Conservation (phyloP, 2,888 invertebrate species). For the Cephus nigrinus region DNA sequence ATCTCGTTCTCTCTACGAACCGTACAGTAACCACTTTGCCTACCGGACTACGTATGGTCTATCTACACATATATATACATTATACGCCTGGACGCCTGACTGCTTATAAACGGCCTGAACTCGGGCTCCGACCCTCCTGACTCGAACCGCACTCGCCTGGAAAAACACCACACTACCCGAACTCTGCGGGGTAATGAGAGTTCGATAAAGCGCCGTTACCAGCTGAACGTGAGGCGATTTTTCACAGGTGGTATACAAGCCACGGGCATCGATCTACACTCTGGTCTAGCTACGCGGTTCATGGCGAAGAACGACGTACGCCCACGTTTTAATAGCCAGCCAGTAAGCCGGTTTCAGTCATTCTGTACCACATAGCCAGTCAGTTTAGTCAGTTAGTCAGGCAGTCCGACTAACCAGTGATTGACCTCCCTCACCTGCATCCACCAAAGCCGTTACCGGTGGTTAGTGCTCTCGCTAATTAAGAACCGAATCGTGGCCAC, state of each 20-base stretch:
- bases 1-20: neutral
- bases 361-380: neutral
- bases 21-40: neutral
- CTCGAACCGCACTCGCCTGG: slow-evolving; percentile 62
- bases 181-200: slow-evolving; percentile 63
- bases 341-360: neutral
- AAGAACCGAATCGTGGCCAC: slow-evolving; percentile 48
- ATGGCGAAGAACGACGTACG: neutral
- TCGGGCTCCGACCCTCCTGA: slow-evolving; percentile 19
- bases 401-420: slow-evolving; percentile 11
- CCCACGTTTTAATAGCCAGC: neutral
- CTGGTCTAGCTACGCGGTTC: neutral
- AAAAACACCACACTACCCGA: slow-evolving; percentile 53
- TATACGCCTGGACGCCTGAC: neutral
- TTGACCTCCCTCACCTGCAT: slow-evolving; percentile 23
- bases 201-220: slow-evolving; percentile 65
- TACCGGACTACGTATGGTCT: neutral
- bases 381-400: neutral
- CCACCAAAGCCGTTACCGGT: slow-evolving; percentile 26
- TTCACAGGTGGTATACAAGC: slow-evolving; percentile 58
- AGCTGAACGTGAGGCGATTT: slow-evolving; percentile 60
- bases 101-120: neutral
- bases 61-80: neutral
- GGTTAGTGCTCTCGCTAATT: slow-evolving; percentile 50
- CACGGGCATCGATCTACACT: neutral